Percentiles rank a stretch among this genome's conserved stretches.
Evolutionary conservation across 2,797 vertebrate genomes (phyloP).

Genomic region (Cryptoblepharus egeriae): DNA sequence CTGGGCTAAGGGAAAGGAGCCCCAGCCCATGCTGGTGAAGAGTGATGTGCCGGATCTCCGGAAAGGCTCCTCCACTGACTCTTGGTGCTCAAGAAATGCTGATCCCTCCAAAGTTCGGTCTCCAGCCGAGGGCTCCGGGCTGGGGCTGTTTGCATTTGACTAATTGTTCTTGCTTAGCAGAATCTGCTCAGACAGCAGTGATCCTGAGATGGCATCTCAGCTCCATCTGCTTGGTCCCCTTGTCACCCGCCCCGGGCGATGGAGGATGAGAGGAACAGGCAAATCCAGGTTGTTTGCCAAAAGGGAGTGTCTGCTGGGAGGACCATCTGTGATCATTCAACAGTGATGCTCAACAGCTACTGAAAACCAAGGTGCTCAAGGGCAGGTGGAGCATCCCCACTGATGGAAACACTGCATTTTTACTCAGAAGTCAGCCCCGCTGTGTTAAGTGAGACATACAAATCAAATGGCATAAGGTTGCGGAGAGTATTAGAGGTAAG

Average conservation of each 20-base stretch:
- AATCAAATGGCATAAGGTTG: no score
- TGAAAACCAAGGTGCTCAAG: no score
- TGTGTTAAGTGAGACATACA: no score
- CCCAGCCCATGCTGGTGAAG: not conserved
- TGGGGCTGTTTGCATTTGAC: constrained; percentile 29
- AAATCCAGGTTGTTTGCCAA: no score
- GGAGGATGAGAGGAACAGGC: not conserved
- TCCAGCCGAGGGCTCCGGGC: constrained; percentile 30
- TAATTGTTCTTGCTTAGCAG: constrained; percentile 27
- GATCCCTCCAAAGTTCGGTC: constrained; percentile 38
- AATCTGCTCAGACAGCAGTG: not conserved
- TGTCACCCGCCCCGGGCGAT: not conserved
- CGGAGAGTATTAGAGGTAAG: no score
- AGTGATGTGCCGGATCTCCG: not conserved
- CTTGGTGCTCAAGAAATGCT: constrained; percentile 5
- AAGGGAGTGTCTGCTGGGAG: no score
- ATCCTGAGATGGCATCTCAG: not conserved
- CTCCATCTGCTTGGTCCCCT: constrained; percentile 20
- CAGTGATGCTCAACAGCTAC: no score
- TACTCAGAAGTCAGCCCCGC: no score
- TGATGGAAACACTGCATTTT: no score
- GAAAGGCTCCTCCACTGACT: not conserved
- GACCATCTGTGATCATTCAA: no score
- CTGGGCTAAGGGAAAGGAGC: not conserved
- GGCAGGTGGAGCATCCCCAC: no score